A percentile compares a stretch with the other conserved stretches of the same genome.
Evolutionary conservation across 2,888 invertebrate genomes (phyloP).

Genomic region (Trichogramma dendrolimi): DNA sequence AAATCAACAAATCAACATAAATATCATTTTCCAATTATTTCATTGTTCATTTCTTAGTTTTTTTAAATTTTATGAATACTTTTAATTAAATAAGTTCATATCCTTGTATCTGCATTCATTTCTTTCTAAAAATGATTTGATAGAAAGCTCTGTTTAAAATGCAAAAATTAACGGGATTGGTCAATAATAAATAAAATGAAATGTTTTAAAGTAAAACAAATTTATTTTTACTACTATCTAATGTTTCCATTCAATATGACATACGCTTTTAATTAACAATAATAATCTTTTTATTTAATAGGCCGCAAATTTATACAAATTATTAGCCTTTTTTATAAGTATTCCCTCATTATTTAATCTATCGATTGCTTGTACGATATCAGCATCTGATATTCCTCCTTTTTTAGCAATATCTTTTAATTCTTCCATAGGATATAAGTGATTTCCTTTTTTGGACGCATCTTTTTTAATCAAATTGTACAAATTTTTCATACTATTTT

Average conservation of each 20-base stretch:
- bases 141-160: too few species aligned
- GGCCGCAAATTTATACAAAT: slow-evolving; percentile 65
- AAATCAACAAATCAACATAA: not conserved
- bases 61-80: too few species aligned
- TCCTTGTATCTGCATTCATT: too few species aligned
- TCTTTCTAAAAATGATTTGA: too few species aligned
- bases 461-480: slow-evolving; percentile 65
- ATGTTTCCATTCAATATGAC: too few species aligned
- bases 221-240: too few species aligned
- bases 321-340: slow-evolving; percentile 74
- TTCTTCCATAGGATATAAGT: slow-evolving; percentile 72
- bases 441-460: slow-evolving; percentile 64
- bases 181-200: too few species aligned
- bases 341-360: slow-evolving; percentile 81
- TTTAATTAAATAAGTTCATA: too few species aligned
- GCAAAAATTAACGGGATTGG: too few species aligned
- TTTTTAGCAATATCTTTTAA: slow-evolving; percentile 68
- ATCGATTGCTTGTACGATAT: slow-evolving; percentile 68
- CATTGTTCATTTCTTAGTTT: too few species aligned
- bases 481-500: slow-evolving; percentile 61
- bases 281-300: slow-evolving; percentile 11
- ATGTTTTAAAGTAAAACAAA: too few species aligned
- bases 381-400: slow-evolving; percentile 62
- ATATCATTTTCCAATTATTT: too few species aligned
- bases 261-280: not conserved